Evolutionary conservation across 2,797 vertebrate species (phyloP).

Genomic region (Chrosomus eos): DNA sequence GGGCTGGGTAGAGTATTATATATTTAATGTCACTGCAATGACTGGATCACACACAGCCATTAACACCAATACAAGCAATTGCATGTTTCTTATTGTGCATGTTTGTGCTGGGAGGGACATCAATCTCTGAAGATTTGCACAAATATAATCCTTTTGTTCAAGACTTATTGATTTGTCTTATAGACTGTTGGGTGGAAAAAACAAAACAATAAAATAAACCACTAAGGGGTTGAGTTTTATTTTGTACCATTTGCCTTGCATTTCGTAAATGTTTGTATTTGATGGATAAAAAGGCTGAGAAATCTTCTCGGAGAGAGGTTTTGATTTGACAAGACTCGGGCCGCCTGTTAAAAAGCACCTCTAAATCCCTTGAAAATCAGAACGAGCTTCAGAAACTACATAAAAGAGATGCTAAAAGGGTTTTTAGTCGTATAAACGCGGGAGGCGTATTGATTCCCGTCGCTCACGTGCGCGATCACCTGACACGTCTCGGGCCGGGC

Average conservation of each 20-base stretch:
- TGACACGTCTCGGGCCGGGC: conserved; percentile 76
- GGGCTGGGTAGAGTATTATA: neutral
- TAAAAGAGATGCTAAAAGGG: conserved; percentile 78
- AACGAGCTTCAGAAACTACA: conserved; percentile 76
- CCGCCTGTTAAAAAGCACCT: conserved; percentile 78
- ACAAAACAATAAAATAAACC: conserved; percentile 46
- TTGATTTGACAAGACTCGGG: conserved; percentile 70
- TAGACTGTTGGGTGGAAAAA: conserved; percentile 1
- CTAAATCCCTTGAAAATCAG: conserved; percentile 77
- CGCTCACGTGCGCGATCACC: conserved; percentile 75
- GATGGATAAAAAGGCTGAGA: conserved; percentile 69
- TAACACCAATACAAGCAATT: neutral
- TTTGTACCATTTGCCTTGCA: conserved; percentile 68
- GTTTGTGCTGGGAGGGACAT: neutral
- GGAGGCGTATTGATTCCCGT: conserved; percentile 76
- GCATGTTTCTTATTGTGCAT: conserved; percentile 2
- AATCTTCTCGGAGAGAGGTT: conserved; percentile 74
- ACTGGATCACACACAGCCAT: neutral
- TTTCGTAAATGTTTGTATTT: conserved; percentile 74
- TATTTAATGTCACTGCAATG: neutral
- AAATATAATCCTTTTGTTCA: conserved; percentile 53
- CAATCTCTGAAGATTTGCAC: conserved; percentile 9
- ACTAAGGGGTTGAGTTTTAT: conserved; percentile 30
- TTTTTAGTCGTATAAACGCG: conserved; percentile 76
- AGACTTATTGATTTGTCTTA: conserved; percentile 49